phyloP scores from a whole-genome alignment of 2,113 vertebrate species.

The Peromyscus leucopus region DNA sequence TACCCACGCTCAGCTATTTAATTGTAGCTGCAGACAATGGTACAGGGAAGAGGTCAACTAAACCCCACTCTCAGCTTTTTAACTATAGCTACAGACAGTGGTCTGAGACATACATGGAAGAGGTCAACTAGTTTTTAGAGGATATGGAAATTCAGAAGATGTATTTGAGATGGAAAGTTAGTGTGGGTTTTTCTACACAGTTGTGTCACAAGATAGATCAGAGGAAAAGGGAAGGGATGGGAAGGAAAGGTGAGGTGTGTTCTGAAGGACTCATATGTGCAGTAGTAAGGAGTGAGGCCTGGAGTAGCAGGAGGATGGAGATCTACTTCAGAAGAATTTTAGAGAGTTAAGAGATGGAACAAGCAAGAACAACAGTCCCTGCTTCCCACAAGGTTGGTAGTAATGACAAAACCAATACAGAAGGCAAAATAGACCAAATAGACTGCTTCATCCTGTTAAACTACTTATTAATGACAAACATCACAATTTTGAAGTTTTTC shows the following conservation, averaged over 20 bases:
- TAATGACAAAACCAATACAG: slow-evolving; percentile 43
- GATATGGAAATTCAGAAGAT: not conserved
- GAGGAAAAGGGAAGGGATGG: not conserved
- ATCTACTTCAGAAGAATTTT: not conserved
- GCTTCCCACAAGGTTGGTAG: not conserved
- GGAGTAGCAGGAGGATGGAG: too few species aligned
- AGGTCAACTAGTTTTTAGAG: not conserved
- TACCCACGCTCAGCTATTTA: not conserved
- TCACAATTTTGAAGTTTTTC: not conserved
- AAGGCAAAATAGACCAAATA: not conserved
- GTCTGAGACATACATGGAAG: not conserved
- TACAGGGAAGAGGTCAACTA: not conserved
- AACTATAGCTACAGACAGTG: not conserved
- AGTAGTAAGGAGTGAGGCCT: not conserved
- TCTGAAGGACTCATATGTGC: not conserved
- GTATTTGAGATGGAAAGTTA: not conserved
- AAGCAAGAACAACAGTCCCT: not conserved
- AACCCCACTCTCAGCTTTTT: not conserved
- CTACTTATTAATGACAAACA: not conserved
- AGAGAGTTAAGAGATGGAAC: not conserved
- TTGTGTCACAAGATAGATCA: not conserved
- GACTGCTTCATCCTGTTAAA: not conserved
- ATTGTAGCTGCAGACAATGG: not conserved
- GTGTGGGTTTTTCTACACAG: not conserved
- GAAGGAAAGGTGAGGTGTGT: not conserved